A percentile compares a stretch with the other conserved stretches of the same genome.
Evolutionary conservation across 2,888 invertebrate genomes (phyloP).

Genomic region (Proisotoma minuta): DNA sequence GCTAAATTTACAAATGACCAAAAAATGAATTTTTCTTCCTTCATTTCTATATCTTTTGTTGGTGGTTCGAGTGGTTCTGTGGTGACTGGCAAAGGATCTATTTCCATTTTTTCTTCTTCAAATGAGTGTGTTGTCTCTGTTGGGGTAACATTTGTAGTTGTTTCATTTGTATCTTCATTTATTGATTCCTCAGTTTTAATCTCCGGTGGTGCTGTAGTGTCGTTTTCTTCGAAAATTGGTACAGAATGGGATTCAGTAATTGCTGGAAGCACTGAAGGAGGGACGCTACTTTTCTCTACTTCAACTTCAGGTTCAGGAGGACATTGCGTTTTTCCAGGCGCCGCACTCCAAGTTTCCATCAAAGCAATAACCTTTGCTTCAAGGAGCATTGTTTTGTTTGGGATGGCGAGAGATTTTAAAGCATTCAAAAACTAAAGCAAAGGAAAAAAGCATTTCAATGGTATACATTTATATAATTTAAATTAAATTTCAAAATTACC

Average conservation of each 20-base stretch:
- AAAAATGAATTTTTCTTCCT: conserved; percentile 23
- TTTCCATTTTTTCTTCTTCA: not conserved
- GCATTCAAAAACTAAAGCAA: conserved; percentile 74
- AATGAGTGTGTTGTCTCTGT: too few relatives aligned
- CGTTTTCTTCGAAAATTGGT: too few relatives aligned
- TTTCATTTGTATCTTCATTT: too few relatives aligned
- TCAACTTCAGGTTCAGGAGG: too few relatives aligned
- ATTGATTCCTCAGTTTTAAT: too few relatives aligned
- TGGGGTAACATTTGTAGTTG: too few relatives aligned
- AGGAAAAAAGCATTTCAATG: conserved; percentile 28
- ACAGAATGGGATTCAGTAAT: too few relatives aligned
- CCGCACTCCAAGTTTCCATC: conserved; percentile 70
- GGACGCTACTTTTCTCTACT: too few relatives aligned
- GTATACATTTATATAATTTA: not conserved
- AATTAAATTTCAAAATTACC: too few relatives aligned
- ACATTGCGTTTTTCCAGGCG: conserved; percentile 20
- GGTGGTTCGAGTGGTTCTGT: not conserved
- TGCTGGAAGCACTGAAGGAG: too few relatives aligned
- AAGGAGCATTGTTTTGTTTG: conserved; percentile 85
- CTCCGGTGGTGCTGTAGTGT: too few relatives aligned
- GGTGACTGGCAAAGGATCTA: not conserved
- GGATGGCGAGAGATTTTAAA: conserved; percentile 78
- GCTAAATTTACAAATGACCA: conserved; percentile 49
- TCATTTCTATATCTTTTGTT: conserved; percentile 33
- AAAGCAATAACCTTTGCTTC: conserved; percentile 83